Evolutionary conservation across 1,140 invertebrate species (phyloP), one percentile per base, ranked within the genome.

Genomic region (Mercenaria mercenaria): DNA sequence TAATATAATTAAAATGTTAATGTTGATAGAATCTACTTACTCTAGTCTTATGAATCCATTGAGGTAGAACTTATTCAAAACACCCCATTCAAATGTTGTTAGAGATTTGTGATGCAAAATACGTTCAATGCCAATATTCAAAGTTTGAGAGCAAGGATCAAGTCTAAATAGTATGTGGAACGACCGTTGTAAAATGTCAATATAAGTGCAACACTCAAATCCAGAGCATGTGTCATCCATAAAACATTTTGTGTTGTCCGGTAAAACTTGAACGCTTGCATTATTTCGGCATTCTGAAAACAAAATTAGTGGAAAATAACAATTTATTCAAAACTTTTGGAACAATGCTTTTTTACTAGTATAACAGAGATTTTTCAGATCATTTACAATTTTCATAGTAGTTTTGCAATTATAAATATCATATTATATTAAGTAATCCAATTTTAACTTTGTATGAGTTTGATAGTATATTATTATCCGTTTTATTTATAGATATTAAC

Each of bases 141-240:
- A 37, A 0, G 26, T 50, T 37, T 84, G 26, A n/a, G 4, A 0
- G 43, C 82, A 84, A 20, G 82, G 26, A 39, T 84, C 43, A 26
- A 84, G 37, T 18, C 32, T n/a, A 29, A 84, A 39, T 37, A 6
- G 1, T 26, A 50, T 52, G 13, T 84, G n/a, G 29, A 84, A 72
- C 0, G 82, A 50, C 4, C 82, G 59, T n/a, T 84, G 34, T n/a
- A 84, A 32, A 6, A 47, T 29, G 26, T 47, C 26, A 23, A 72
- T 20, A 72, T 84, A 69, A 26, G 67, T 23, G 37, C 82, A 84
- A 50, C 82, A 84, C 1, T 69, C 41, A 20, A 84, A 43, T 10
- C 82, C 41, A 20, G 82, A 84, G 32, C 82, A 69, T 4, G 82
- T 67, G 29, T 84, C 67, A 4, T 72, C 43, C 61, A 84, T 52